Base-by-base conservation (phyloP, 2,888 invertebrate species). In the Dinocampus coccinellae region DNA sequence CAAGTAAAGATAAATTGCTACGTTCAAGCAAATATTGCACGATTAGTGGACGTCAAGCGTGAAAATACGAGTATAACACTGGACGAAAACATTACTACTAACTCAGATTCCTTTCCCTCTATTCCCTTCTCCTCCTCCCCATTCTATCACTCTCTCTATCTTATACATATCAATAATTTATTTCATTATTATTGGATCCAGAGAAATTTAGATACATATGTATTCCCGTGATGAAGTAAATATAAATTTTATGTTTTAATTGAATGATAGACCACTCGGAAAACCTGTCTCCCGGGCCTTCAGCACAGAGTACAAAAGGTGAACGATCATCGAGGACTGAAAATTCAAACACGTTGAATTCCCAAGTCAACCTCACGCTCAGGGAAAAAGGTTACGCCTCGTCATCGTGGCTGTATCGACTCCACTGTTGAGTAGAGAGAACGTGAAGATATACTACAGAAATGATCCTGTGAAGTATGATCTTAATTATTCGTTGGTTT, bases 391-490 rank as follows among this genome's bases (percentile, higher is more conserved):
- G 88, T 90, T 89, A 82, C 80, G 63, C 53, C 90, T 90, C 91
- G 77, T 91, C 91, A 90, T 90, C 91, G 88, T 90, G 90, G 91
- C 84, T 90, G 85, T 83, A 82, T 84, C 80, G 73, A 87, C 89
- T 89, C 89, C 85, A 87, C 81, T 76, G 81, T 89, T 87, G 87
- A 87, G 85, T 88, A 86, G 84, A 89, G 89, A 89, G 89, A 85
- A 85, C 87, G 86, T 84, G 89, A 90, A 91, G 90, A 90, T 90
- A 87, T 88, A 91, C 91, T 91, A 90, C 91, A 91, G 91, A 91
- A 91, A 90, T 91, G 90, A 91, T 91, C 91, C 91, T 90, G 90
- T 90, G 90, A 91, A 91, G 91, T 84, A 85, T 81, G 83, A 83
- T 86, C 85, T 84, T 86, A 77, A 70, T 64, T 58, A 29, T 29